Percentiles rank a stretch among this genome's conserved stretches.
Evolutionary conservation across 2,113 vertebrate genomes (phyloP).

Genomic region (Mesembrinibis cayennensis): DNA sequence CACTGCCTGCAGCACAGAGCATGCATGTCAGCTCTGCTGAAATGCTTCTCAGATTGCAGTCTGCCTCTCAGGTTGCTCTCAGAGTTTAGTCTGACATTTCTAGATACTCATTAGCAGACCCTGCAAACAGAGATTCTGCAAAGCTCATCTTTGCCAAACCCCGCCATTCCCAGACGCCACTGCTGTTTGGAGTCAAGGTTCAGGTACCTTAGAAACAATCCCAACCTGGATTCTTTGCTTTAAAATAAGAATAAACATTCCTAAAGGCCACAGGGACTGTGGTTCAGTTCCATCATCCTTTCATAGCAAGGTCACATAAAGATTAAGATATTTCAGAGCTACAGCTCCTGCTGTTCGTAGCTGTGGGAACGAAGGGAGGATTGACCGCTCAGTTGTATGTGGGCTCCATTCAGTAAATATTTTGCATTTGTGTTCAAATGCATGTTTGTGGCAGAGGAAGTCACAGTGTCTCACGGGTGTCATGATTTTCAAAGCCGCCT

Average conservation of each 20-base stretch:
- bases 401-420: not conserved
- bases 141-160: not conserved
- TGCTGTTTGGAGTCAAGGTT: not conserved
- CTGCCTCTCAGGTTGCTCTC: not conserved
- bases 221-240: not conserved
- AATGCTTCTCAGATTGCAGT: not conserved
- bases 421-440: not conserved
- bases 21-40: not conserved
- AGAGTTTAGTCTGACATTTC: not conserved
- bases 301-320: not conserved
- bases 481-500: conserved; percentile 13
- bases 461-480: not conserved
- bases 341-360: not conserved
- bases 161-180: not conserved
- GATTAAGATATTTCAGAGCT: not conserved
- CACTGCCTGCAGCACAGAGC: not conserved
- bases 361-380: not conserved
- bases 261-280: not conserved
- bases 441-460: not conserved
- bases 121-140: not conserved
- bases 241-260: not conserved
- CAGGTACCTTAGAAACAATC: not conserved
- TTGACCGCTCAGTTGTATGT: not conserved
- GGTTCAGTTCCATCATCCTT: not conserved
- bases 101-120: not conserved